Base-by-base conservation (phyloP, 1,140 invertebrate genomes). In the Cylas formicarius region DNA sequence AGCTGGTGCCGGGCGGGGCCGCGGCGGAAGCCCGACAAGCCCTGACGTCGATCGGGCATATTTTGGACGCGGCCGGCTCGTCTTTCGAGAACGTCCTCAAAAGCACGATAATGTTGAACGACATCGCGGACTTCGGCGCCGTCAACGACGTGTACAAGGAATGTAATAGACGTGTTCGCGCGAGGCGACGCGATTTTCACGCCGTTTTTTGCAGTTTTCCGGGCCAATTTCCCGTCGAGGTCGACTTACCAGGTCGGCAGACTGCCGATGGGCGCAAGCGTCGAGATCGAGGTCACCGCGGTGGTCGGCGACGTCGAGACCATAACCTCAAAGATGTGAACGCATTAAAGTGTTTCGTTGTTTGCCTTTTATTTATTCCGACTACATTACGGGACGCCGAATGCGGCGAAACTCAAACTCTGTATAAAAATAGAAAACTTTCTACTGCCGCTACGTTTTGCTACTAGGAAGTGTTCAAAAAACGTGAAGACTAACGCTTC, bases 261-360 rank as follows among this genome's bases (percentile, higher is more conserved):
- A 50, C 62, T 91, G 27, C 88, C 88, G 8, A 67, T 82, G 63
- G 76, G 74, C 28, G 86, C 82, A 1, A 65, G 72, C 5, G 74
- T 90, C 21, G 87, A 90, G 69, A 89, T 90, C 45, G 86, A 89
- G 71, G 83, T 78, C n/a, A 74, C 88, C 37, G 86, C 86, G 3
- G 61, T 84, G 11, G 72, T 76, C 43, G 83, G 81, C 2, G 18
- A 37, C 10, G 34, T 38, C 17, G 27, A 24, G 22, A 45, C 33
- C 0, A 24, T 36, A 11, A 13, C 10, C 8, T 35, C 20, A 24
- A 36, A 44, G 14, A 11, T 36, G 2, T 44, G 28, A 16, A 9
- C 24, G 8, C 24, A 26, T n/a, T 26, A n/a, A 26, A 26, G n/a
- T n/a, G n/a, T n/a, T n/a, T n/a, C n/a, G n/a, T n/a, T n/a, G n/a